Evolutionary conservation across 2,113 vertebrate species (phyloP), one percentile per base, ranked within the genome.

Genomic region (Neolamprologus ventralis): DNA sequence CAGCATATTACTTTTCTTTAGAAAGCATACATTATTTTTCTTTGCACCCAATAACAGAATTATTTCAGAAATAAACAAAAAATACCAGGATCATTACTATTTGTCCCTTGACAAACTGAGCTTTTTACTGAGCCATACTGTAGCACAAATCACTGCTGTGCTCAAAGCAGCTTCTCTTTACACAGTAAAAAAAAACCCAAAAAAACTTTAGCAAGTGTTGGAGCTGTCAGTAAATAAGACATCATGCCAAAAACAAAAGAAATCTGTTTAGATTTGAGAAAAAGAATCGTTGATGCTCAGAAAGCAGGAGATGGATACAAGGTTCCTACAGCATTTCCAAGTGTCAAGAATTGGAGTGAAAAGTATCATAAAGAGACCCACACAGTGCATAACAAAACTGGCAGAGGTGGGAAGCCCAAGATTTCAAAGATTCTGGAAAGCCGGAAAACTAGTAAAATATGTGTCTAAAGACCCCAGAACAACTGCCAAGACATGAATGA

Each of bases 171-270:
- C 33, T 65, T 65, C 33, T n/a, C 60, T 65, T n/a, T 37, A 68
- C 63, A 68, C 33, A 37, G 63, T 68, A 31, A 19, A 35, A 17
- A 58, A 31, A 28, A 21, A 1, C 0, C 1, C 6, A 0, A 6
- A 10, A 5, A 21, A 40, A 14, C 19, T 68, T 21, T 37, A 65
- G 33, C 19, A 68, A 68, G 63, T 21, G 33, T 21, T 37, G 33
- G 33, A 68, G 35, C 19, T 40, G 19, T 9, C 63, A 68, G 19
- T 65, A 40, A 21, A 9, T 21, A 40, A 68, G 19, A 21, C 63
- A 68, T 68, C 7, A 14, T 21, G 63, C n/a, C 11, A 68, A 40
- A 68, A 40, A 68, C 63, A 68, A 68, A 40, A 23, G 11, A 68
- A 65, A 68, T 68, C 1, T 40, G 63, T 21, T 68, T 68, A 40